Evolutionary conservation across 2,797 vertebrate species (phyloP).

Genomic region (Fringilla coelebs): DNA sequence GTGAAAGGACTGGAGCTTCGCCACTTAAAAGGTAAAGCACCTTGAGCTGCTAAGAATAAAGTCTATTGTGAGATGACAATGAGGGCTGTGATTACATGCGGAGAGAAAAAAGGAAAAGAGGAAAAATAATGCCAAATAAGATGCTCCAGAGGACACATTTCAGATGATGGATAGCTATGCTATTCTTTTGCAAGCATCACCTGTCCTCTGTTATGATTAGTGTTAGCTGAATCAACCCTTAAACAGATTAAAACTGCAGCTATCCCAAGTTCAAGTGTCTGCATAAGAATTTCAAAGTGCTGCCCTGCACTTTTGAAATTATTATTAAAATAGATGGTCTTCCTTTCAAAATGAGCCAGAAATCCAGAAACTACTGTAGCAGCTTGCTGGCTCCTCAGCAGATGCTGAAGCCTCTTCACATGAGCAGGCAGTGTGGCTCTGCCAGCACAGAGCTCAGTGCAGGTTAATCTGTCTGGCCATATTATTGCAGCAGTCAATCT

Average conservation of each 20-base stretch:
- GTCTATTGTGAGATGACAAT: background rate
- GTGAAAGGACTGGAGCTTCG: background rate
- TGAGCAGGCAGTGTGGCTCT: background rate
- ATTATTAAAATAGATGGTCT: background rate
- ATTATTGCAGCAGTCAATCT: background rate
- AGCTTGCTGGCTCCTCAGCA: background rate
- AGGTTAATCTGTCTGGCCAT: background rate
- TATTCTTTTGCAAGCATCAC: background rate
- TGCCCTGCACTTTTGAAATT: background rate
- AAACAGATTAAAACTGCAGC: background rate
- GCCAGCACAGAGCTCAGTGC: background rate
- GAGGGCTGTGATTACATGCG: background rate
- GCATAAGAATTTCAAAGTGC: background rate
- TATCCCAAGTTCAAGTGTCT: background rate
- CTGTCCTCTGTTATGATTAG: background rate
- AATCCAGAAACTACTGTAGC: background rate
- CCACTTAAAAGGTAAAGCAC: background rate
- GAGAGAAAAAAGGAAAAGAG: background rate
- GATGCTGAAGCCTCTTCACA: background rate
- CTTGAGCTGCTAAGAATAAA: background rate
- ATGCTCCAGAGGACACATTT: background rate
- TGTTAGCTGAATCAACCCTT: background rate
- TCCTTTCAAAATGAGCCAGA: background rate
- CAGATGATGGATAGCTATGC: background rate
- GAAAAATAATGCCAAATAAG: background rate